Conservation (phyloP, 2,888 invertebrate genomes). For the Tyria jacobaeae region DNA sequence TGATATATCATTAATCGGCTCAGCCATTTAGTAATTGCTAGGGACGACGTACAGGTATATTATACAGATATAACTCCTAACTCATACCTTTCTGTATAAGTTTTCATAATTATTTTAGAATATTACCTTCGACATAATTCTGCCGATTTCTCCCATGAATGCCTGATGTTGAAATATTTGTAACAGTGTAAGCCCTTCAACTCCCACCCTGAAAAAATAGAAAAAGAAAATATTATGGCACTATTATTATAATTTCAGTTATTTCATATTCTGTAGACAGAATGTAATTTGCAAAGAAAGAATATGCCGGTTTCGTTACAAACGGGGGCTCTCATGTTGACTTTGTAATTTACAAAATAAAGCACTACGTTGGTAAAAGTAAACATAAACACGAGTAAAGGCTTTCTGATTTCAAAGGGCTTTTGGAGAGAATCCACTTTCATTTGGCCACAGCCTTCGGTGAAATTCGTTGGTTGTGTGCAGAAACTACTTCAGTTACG, state of each 20-base stretch:
- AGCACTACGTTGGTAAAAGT: conserved; percentile 36
- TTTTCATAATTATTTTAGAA: not conserved
- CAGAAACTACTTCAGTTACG: not conserved
- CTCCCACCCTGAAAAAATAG: conserved; percentile 94
- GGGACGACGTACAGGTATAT: too few relatives aligned
- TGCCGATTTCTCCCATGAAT: conserved; percentile 98
- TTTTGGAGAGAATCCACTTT: conserved; percentile 52
- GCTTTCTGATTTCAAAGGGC: conserved; percentile 56
- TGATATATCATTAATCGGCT: too few relatives aligned
- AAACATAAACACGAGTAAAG: conserved; percentile 42
- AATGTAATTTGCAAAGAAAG: not conserved
- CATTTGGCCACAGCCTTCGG: conserved; percentile 29
- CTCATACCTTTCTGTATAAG: not conserved
- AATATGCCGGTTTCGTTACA: conserved; percentile 48
- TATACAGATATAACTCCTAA: not conserved
- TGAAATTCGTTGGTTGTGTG: conserved; percentile 31
- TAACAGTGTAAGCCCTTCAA: conserved; percentile 96
- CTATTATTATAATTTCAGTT: not conserved
- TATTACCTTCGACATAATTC: conserved; percentile 96
- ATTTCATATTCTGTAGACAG: not conserved
- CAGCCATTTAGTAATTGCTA: too few relatives aligned
- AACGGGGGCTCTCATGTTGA: conserved; percentile 51
- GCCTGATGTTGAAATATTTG: conserved; percentile 97
- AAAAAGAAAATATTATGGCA: conserved; percentile 24
- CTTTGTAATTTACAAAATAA: conserved; percentile 56